Percentiles rank a stretch among this genome's conserved stretches.
These are phyloP conservation scores for Botia kubotai DNA, from an alignment of 2,797 vertebrate species.

Conservation along the genomic window DNA sequence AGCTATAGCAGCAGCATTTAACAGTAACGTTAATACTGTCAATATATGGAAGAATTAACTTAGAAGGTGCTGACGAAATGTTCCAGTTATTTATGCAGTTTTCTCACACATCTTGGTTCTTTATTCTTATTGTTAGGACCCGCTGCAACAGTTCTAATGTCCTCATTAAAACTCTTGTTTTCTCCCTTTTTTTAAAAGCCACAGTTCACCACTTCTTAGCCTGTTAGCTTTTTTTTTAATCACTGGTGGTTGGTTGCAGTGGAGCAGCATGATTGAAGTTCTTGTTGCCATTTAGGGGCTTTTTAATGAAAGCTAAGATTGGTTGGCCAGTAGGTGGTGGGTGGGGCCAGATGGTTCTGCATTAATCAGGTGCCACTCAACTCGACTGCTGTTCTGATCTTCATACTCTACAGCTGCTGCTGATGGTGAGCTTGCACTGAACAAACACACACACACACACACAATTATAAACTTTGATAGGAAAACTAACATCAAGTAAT, in stretches of 20 bases:
- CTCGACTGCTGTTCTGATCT: slow-evolving; percentile 4
- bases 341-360: slow-evolving; percentile 78
- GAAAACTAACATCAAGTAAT: neutral
- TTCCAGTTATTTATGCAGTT: slow-evolving; percentile 86
- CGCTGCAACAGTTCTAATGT: slow-evolving; percentile 59
- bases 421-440: slow-evolving; percentile 98
- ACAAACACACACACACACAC: slow-evolving; percentile 62
- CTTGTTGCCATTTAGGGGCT: slow-evolving; percentile 83
- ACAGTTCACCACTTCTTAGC: slow-evolving; percentile 90
- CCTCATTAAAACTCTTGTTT: slow-evolving; percentile 80
- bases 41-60: slow-evolving; percentile 91
- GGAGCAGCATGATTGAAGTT: slow-evolving; percentile 80
- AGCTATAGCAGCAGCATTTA: slow-evolving; percentile 95
- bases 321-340: slow-evolving; percentile 68
- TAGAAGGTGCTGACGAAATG: slow-evolving; percentile 93
- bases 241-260: slow-evolving; percentile 82
- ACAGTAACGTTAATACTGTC: slow-evolving; percentile 97
- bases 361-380: slow-evolving; percentile 64
- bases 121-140: slow-evolving; percentile 70
- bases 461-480: slow-evolving; percentile 4
- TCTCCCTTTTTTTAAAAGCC: slow-evolving; percentile 69
- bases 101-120: slow-evolving; percentile 67
- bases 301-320: slow-evolving; percentile 79
- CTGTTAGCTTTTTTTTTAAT: slow-evolving; percentile 92
- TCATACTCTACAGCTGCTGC: slow-evolving; percentile 95